Evolutionary conservation across 2,888 invertebrate species (phyloP).

Genomic region (Beris chalybata): DNA sequence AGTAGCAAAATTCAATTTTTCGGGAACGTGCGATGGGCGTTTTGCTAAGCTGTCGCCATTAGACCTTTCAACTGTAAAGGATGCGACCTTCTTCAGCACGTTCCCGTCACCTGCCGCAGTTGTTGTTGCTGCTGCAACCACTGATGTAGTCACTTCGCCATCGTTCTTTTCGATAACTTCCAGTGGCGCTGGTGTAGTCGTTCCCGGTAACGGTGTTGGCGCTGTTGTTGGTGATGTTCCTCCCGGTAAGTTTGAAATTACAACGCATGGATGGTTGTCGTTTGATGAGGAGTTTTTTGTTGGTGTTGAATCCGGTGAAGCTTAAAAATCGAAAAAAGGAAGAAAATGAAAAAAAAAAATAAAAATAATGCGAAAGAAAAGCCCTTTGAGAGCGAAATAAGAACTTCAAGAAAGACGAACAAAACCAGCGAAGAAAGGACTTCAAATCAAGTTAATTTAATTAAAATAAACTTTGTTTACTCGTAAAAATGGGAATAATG

Average conservation of each 20-base stretch:
- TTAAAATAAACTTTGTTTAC: conserved; percentile 36
- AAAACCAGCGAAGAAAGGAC: conserved; percentile 8
- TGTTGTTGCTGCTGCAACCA: conserved; percentile 7
- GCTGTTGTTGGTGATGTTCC: conserved; percentile 51
- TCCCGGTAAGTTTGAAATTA: conserved; percentile 55
- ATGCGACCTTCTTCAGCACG: conserved; percentile 82
- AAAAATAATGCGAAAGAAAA: neutral
- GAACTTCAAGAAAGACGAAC: conserved; percentile 13
- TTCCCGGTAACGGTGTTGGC: conserved; percentile 42
- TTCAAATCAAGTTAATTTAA: conserved; percentile 35
- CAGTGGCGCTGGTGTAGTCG: conserved; percentile 21
- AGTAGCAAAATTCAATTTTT: conserved; percentile 82
- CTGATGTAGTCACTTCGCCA: conserved; percentile 8
- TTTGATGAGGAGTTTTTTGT: conserved; percentile 44
- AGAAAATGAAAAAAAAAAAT: conserved; percentile 38
- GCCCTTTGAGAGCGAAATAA: neutral
- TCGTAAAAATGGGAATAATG: conserved; percentile 28
- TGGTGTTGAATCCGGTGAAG: conserved; percentile 43
- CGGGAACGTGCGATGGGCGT: conserved; percentile 77
- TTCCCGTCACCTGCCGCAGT: conserved; percentile 60
- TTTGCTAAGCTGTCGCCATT: conserved; percentile 54
- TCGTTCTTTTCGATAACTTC: conserved; percentile 3
- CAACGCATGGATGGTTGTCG: conserved; percentile 56
- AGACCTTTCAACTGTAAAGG: conserved; percentile 74
- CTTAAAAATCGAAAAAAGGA: conserved; percentile 38